phyloP scores from a whole-genome alignment of 2,797 vertebrate species.

The Neopelma chrysocephalum region DNA sequence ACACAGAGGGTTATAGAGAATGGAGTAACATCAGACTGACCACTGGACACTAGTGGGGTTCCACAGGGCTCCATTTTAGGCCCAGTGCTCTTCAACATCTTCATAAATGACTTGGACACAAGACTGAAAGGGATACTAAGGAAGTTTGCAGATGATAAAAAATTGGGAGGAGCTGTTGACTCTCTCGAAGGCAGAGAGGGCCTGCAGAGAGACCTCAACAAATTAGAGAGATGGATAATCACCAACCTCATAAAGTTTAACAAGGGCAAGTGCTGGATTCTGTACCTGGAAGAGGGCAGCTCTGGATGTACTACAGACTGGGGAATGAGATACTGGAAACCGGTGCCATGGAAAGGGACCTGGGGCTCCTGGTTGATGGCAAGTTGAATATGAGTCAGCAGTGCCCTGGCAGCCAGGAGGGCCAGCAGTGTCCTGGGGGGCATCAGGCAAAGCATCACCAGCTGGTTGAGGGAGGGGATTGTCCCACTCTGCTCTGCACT shows the following conservation, averaged over 20 bases:
- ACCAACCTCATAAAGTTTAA: not conserved
- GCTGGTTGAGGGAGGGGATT: accelerated
- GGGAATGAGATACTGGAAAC: not conserved
- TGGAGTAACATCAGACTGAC: not conserved
- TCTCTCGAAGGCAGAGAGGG: not conserved
- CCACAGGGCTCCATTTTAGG: not conserved
- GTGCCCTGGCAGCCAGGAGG: not conserved
- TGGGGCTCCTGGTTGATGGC: accelerated
- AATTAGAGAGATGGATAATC: not conserved
- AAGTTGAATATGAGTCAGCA: not conserved
- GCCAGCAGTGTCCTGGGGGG: accelerated
- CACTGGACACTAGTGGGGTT: accelerated
- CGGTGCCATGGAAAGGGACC: accelerated
- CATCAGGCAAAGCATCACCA: accelerated
- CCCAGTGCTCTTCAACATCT: not conserved
- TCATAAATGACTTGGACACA: not conserved
- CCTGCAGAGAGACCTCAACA: not conserved
- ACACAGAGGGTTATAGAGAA: not conserved
- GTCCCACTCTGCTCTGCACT: accelerated
- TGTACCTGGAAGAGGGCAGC: not conserved
- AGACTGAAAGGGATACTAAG: too few species aligned
- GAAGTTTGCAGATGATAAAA: not conserved
- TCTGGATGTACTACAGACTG: accelerated
- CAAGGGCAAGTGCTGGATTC: not conserved
- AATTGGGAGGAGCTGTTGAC: not conserved